Conservation (phyloP, 2,888 invertebrate genomes). For the Plebejus melissa region DNA sequence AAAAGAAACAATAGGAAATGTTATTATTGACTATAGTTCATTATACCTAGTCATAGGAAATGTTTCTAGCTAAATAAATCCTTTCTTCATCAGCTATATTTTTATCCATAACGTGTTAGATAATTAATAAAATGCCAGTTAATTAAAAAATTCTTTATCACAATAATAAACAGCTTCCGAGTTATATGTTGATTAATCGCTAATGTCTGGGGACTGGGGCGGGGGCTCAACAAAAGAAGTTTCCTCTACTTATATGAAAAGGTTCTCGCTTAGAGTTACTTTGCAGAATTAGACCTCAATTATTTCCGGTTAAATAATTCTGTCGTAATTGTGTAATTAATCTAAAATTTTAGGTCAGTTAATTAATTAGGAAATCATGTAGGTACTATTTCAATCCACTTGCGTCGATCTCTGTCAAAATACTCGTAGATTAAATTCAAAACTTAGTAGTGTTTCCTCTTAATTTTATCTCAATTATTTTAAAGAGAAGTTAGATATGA, state of each 20-base stretch:
- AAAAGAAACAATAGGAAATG: neutral
- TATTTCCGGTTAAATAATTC: constrained; percentile 36
- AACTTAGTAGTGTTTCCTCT: too few relatives aligned
- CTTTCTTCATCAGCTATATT: neutral
- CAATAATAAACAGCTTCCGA: neutral
- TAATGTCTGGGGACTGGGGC: neutral
- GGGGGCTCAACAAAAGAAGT: neutral
- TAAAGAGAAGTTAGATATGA: too few relatives aligned
- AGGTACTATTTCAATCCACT: too few relatives aligned
- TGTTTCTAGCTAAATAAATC: neutral
- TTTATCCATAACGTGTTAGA: neutral
- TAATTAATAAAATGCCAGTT: constrained; percentile 28
- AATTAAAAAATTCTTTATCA: constrained; percentile 29
- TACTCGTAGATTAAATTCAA: too few relatives aligned
- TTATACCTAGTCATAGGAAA: neutral
- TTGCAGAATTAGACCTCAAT: constrained; percentile 9
- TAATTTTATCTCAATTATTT: too few relatives aligned
- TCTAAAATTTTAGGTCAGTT: neutral
- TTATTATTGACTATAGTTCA: neutral
- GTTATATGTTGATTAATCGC: constrained; percentile 20
- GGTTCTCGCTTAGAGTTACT: neutral
- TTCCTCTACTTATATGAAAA: neutral
- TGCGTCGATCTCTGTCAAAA: too few relatives aligned
- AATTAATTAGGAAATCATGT: too few relatives aligned
- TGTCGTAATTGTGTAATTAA: neutral